Percentiles rank a stretch among this genome's conserved stretches.
These are phyloP conservation scores for Lasioglossum calceatum DNA, from an alignment of 2,888 invertebrate species.

Conservation along the genomic window DNA sequence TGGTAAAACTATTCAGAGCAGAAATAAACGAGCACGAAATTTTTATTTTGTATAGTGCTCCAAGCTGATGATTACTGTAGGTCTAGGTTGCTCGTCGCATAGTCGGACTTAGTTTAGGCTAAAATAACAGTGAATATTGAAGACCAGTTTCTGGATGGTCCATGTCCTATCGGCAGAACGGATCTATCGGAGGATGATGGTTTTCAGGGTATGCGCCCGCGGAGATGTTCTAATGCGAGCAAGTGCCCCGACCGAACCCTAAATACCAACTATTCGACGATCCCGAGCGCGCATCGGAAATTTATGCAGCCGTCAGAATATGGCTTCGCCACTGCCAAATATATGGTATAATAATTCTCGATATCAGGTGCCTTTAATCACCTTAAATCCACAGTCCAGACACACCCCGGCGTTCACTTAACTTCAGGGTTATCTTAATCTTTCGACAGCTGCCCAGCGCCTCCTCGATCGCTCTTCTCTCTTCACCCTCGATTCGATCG, in stretches of 20 bases:
- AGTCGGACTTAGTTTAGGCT: not conserved
- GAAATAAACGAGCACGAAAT: too few species aligned
- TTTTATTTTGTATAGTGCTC: not conserved
- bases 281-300: constrained; percentile 63
- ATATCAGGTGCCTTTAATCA: constrained; percentile 84
- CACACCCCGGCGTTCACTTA: constrained; percentile 81
- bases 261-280: constrained; percentile 42
- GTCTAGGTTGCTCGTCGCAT: not conserved
- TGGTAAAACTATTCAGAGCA: too few species aligned
- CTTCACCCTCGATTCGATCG: constrained; percentile 69
- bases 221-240: constrained; percentile 36
- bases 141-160: not conserved
- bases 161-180: not conserved
- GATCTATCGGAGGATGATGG: not conserved
- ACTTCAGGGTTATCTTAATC: constrained; percentile 84
- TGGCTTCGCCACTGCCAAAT: constrained; percentile 78
- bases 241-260: not conserved
- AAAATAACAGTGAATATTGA: not conserved
- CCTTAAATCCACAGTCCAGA: constrained; percentile 83
- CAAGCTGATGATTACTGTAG: not conserved
- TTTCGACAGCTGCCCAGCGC: constrained; percentile 84
- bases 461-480: constrained; percentile 76
- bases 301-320: constrained; percentile 72
- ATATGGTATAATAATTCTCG: constrained; percentile 83
- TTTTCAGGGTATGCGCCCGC: constrained; percentile 14